phyloP scores from a whole-genome alignment of 2,888 invertebrate genomes.

The Drosophila prostipennis region DNA sequence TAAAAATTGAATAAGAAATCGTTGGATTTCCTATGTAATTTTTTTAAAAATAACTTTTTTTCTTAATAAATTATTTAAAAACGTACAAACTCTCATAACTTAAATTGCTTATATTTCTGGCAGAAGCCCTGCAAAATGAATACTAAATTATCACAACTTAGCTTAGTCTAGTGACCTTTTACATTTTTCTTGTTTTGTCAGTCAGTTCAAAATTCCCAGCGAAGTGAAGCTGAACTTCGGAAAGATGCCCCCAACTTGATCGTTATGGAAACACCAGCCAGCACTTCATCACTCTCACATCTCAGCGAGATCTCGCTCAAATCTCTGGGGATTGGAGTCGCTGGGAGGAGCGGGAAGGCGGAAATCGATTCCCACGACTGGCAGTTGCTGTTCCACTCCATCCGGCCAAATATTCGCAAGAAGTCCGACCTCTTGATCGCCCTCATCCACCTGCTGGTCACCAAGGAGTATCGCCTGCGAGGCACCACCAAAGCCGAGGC shows the following conservation, averaged over 20 bases:
- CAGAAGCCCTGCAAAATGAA: too few species aligned
- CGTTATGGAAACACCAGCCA: not conserved
- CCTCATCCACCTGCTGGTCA: slow-evolving; percentile 19
- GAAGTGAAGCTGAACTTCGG: too few species aligned
- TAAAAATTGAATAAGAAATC: too few species aligned
- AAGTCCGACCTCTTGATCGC: slow-evolving; percentile 27
- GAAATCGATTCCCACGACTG: not conserved
- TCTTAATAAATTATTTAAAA: too few species aligned
- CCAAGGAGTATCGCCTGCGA: slow-evolving; percentile 26
- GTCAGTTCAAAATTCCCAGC: not conserved
- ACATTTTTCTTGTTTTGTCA: not conserved
- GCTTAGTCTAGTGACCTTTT: not conserved
- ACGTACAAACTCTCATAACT: too few species aligned
- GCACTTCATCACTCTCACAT: not conserved
- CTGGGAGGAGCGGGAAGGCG: not conserved
- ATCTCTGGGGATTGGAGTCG: not conserved
- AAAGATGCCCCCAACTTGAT: not conserved
- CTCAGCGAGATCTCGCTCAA: not conserved
- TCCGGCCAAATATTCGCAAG: not conserved
- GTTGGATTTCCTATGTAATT: too few species aligned
- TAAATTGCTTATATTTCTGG: too few species aligned
- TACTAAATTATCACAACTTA: too few species aligned
- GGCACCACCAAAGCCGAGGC: not conserved
- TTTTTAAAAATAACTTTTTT: too few species aligned
- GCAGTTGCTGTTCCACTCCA: slow-evolving; percentile 3